These are phyloP conservation scores for Aurelia coerulea DNA, from an alignment of 30 jellyfish, hydroid and myxozoan species.

Conservation along the genomic window DNA sequence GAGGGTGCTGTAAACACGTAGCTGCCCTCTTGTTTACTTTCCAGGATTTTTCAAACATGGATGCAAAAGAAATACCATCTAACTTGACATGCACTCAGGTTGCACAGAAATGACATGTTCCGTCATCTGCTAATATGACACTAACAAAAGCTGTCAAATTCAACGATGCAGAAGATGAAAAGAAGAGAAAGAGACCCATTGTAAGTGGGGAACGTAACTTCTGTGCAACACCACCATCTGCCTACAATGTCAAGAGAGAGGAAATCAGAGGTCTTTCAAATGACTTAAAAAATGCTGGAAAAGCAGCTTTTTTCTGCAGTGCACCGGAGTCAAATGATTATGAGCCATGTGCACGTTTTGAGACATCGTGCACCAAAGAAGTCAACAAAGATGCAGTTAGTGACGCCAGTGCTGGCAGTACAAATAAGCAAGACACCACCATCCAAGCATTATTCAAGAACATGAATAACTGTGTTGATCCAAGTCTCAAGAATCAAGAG, in stretches of 20 bases:
- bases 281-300: constrained; percentile 8
- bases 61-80: constrained; percentile 10
- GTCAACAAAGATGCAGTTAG: not conserved
- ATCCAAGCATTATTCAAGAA: constrained; percentile 12
- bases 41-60: constrained; percentile 35
- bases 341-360: constrained; percentile 50
- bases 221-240: constrained; percentile 43
- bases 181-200: constrained; percentile 43
- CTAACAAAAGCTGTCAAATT: not conserved
- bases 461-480: constrained; percentile 5
- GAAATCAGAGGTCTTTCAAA: constrained; percentile 22
- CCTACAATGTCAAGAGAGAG: constrained; percentile 20
- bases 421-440: constrained; percentile 22
- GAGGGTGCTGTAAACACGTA: constrained; percentile 11
- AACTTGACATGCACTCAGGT: not conserved
- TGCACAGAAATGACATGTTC: too few species aligned
- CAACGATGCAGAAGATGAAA: constrained; percentile 6
- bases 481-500: not conserved
- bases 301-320: constrained; percentile 26
- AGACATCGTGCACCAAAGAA: constrained; percentile 42
- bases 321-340: constrained; percentile 52
- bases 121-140: not conserved
- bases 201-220: constrained; percentile 34
- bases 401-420: constrained; percentile 2
- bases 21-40: constrained; percentile 44